Conservation (phyloP, 2,888 invertebrate species). For the Caenorhabditis angaria region DNA sequence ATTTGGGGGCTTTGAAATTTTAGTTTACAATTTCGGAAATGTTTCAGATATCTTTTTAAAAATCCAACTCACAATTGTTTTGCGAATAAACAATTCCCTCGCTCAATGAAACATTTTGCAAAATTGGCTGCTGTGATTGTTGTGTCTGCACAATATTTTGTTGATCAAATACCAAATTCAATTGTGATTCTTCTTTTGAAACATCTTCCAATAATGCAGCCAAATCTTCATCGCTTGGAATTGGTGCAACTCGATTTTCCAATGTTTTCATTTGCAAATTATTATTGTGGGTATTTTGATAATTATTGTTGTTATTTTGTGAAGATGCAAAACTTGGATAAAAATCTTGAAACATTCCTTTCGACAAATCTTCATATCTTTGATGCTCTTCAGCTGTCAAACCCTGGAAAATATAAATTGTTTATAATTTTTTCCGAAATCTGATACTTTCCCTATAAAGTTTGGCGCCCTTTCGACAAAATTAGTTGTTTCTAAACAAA, state of each 20-base stretch:
- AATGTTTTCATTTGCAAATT: too few species aligned
- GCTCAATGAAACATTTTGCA: slow-evolving; percentile 45
- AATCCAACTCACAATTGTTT: slow-evolving; percentile 45
- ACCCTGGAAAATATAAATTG: slow-evolving; percentile 53
- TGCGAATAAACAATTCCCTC: slow-evolving; percentile 42
- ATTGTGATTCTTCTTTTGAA: slow-evolving; percentile 44
- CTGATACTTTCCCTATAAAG: not conserved
- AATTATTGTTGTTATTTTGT: slow-evolving; percentile 9
- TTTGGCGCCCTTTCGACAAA: not conserved
- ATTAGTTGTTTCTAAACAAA: slow-evolving; percentile 7
- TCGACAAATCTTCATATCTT: slow-evolving; percentile 62
- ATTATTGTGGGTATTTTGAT: slow-evolving; percentile 6
- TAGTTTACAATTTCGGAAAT: too few species aligned
- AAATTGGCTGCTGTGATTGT: slow-evolving; percentile 25
- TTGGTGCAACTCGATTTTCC: too few species aligned
- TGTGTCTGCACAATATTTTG: too few species aligned
- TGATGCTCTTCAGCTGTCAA: slow-evolving; percentile 55
- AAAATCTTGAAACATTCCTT: slow-evolving; percentile 63
- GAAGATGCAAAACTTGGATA: slow-evolving; percentile 46
- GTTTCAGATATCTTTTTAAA: too few species aligned
- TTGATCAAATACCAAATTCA: slow-evolving; percentile 44
- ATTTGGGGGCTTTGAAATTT: too few species aligned
- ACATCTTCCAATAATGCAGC: slow-evolving; percentile 55
- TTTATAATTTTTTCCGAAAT: slow-evolving; percentile 9
- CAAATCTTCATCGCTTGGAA: slow-evolving; percentile 50